Evolutionary conservation across 2,797 vertebrate genomes (phyloP).

Genomic region (Poecilia picta): DNA sequence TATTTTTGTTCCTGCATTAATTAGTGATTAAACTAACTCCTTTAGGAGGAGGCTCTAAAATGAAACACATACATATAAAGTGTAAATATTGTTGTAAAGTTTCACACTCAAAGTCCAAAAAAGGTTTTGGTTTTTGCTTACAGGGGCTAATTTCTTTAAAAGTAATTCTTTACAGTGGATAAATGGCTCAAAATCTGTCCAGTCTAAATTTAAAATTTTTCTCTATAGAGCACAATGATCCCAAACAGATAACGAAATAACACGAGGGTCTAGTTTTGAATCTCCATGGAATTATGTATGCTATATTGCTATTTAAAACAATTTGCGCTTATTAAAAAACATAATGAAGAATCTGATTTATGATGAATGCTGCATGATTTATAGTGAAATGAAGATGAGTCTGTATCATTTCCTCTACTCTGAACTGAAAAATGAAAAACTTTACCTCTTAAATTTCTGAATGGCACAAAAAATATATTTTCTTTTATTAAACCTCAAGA

Average conservation of each 20-base stretch:
- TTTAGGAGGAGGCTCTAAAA: not conserved
- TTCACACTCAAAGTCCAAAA: not conserved
- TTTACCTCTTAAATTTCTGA: not conserved
- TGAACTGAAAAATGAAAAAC: not conserved
- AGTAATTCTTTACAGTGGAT: no score
- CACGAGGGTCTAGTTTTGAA: not conserved
- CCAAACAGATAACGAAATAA: not conserved
- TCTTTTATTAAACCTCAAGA: no score
- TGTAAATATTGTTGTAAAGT: not conserved
- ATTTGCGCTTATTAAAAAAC: not conserved
- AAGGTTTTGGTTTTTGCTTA: not conserved
- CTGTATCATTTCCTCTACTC: not conserved
- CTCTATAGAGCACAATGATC: not conserved
- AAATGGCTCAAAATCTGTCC: no score
- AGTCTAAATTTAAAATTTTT: not conserved
- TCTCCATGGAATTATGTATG: not conserved
- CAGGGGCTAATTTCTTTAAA: no score
- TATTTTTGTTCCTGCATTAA: conserved; percentile 24
- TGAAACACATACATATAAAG: not conserved
- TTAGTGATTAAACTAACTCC: conserved; percentile 11
- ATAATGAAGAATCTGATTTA: not conserved
- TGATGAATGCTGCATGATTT: not conserved
- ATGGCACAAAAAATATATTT: not conserved
- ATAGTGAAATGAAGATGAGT: not conserved
- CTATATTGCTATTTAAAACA: not conserved